phyloP scores from a whole-genome alignment of 2,113 vertebrate genomes.

The Phylloscopus whistleri region DNA sequence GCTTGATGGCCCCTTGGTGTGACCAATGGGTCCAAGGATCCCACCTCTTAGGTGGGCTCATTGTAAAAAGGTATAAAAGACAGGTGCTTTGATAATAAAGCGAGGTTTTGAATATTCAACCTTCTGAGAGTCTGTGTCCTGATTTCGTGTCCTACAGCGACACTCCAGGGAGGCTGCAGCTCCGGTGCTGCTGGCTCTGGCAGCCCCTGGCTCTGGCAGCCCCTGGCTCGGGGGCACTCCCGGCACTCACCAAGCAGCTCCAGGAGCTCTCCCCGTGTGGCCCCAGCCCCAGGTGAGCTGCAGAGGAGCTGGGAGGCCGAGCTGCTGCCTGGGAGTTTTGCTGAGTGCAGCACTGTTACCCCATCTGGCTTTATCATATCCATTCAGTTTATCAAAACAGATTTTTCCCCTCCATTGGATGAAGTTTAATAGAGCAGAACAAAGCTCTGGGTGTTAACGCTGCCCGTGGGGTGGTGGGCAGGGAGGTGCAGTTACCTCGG shows the following conservation, averaged over 20 bases:
- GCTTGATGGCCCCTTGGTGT: too few species aligned
- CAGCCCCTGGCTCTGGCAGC: neutral
- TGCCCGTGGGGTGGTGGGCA: neutral
- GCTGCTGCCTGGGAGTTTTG: neutral
- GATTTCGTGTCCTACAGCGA: too few species aligned
- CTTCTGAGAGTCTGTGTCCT: too few species aligned
- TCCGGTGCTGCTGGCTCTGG: too few species aligned
- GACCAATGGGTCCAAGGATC: too few species aligned
- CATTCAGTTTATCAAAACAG: rapidly evolving
- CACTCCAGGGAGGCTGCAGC: neutral
- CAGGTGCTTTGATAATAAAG: too few species aligned
- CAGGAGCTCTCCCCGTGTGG: neutral
- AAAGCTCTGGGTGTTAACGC: rapidly evolving
- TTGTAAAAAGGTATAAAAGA: too few species aligned
- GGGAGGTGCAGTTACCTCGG: neutral
- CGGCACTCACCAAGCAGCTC: neutral
- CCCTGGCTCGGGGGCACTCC: neutral
- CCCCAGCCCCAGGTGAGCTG: neutral
- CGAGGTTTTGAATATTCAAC: too few species aligned
- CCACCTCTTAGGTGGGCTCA: too few species aligned
- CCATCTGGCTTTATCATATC: rapidly evolving
- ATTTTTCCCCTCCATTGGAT: neutral
- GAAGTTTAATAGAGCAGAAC: neutral
- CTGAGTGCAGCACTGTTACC: rapidly evolving
- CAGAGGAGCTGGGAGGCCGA: neutral